phyloP scores from a whole-genome alignment of 2,888 invertebrate species.

The Lepeophtheirus nordmannii region DNA sequence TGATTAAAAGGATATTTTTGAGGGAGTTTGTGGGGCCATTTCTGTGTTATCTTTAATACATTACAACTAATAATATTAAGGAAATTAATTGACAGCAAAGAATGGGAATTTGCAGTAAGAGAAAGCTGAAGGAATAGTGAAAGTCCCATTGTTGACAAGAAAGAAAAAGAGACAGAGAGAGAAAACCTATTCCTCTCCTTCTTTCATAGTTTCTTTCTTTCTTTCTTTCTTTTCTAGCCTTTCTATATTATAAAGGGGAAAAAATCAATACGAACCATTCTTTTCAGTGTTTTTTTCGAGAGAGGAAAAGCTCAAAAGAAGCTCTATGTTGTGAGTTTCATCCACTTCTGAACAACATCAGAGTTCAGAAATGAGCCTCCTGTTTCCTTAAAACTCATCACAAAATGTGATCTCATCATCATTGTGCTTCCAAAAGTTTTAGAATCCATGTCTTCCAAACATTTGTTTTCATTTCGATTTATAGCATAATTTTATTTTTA shows the following conservation, averaged over 20 bases:
- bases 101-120: no score
- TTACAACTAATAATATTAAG: no score
- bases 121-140: no score
- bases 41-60: no score
- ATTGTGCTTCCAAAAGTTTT: not conserved
- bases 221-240: not conserved
- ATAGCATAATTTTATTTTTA: not conserved
- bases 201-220: no score
- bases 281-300: not conserved
- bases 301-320: not conserved
- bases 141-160: no score
- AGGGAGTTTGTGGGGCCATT: no score
- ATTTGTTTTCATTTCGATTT: not conserved
- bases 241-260: not conserved
- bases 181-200: no score
- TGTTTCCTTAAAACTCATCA: not conserved
- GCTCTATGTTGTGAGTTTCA: not conserved
- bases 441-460: conserved; percentile 6
- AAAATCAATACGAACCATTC: not conserved
- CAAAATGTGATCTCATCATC: not conserved
- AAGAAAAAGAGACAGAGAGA: no score
- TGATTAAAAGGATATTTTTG: not conserved
- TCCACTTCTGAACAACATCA: not conserved
- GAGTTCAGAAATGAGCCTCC: not conserved
- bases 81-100: no score